These are phyloP conservation scores for Artibeus jamaicensis DNA, from an alignment of 2,797 vertebrate genomes.

Conservation along the genomic window DNA sequence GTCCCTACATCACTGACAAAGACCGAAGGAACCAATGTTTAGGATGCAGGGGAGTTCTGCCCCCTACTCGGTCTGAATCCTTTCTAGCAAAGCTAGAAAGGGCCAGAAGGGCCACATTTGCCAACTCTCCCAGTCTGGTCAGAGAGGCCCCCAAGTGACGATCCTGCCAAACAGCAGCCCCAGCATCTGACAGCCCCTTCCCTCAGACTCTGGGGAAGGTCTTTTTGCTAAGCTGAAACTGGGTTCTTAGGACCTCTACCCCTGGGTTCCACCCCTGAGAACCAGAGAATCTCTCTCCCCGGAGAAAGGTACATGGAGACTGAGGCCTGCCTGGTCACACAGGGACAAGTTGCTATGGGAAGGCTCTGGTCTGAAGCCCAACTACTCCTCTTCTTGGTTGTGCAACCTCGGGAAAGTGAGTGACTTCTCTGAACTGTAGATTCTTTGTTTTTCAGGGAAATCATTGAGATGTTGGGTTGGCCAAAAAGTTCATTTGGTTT, in stretches of 20 bases:
- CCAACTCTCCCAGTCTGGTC: neutral
- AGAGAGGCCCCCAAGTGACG: neutral
- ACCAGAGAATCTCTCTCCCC: neutral
- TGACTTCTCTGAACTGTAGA: neutral
- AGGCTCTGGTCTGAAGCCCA: neutral
- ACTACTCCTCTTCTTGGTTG: neutral
- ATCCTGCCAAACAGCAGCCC: neutral
- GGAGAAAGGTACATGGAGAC: neutral
- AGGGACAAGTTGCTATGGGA: neutral
- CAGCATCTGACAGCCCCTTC: neutral
- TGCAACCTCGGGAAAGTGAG: neutral
- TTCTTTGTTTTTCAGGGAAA: slow-evolving; percentile 28
- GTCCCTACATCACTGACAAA: neutral
- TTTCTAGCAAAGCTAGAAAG: neutral
- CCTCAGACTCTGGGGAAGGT: neutral
- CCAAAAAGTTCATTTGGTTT: neutral
- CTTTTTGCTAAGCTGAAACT: neutral
- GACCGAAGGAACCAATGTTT: neutral
- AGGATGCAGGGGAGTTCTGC: neutral
- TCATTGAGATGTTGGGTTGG: neutral
- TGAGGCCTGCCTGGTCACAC: neutral
- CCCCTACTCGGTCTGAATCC: neutral
- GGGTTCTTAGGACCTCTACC: neutral
- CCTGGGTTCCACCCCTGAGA: neutral
- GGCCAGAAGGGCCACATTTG: neutral